Percentiles rank a stretch among this genome's conserved stretches.
Evolutionary conservation across 2,113 vertebrate species (phyloP).

Genomic region (Tachysurus vachellii): DNA sequence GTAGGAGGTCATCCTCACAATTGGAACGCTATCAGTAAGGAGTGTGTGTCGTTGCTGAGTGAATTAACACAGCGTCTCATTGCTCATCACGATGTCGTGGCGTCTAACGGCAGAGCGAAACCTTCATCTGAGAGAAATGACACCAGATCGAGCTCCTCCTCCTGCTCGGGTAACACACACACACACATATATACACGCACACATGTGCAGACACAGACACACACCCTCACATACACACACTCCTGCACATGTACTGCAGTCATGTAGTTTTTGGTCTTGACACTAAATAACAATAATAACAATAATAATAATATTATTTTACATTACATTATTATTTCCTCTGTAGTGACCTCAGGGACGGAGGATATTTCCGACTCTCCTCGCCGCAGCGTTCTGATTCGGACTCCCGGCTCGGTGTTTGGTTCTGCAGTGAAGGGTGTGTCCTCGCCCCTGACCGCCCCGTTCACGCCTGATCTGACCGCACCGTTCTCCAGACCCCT

Average conservation of each 20-base stretch:
- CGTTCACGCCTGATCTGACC: slow-evolving; percentile 75
- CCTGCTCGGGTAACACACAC: slow-evolving; percentile 64
- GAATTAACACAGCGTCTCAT: slow-evolving; percentile 88
- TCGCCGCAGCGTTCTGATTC: slow-evolving; percentile 62
- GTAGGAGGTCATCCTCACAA: slow-evolving; percentile 94
- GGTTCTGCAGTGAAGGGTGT: slow-evolving; percentile 70
- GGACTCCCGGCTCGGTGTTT: slow-evolving; percentile 74
- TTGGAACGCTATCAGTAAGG: slow-evolving; percentile 88
- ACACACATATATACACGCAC: background rate
- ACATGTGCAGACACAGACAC: background rate
- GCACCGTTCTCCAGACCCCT: slow-evolving; percentile 76
- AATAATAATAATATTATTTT: background rate
- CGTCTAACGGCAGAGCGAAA: slow-evolving; percentile 85
- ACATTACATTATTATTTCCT: background rate
- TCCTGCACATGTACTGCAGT: background rate
- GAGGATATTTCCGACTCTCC: slow-evolving; percentile 75
- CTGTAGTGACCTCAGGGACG: slow-evolving; percentile 62
- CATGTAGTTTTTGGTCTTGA: background rate
- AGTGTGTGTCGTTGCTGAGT: slow-evolving; percentile 85
- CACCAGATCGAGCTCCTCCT: slow-evolving; percentile 66
- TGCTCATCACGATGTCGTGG: slow-evolving; percentile 84
- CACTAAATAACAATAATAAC: background rate
- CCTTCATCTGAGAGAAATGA: slow-evolving; percentile 69
- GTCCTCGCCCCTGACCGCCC: slow-evolving; percentile 66
- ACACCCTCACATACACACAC: no score